Evolutionary conservation across 2,888 invertebrate species (phyloP), one percentile per base, ranked within the genome.

Genomic region (Auanema sp.): DNA sequence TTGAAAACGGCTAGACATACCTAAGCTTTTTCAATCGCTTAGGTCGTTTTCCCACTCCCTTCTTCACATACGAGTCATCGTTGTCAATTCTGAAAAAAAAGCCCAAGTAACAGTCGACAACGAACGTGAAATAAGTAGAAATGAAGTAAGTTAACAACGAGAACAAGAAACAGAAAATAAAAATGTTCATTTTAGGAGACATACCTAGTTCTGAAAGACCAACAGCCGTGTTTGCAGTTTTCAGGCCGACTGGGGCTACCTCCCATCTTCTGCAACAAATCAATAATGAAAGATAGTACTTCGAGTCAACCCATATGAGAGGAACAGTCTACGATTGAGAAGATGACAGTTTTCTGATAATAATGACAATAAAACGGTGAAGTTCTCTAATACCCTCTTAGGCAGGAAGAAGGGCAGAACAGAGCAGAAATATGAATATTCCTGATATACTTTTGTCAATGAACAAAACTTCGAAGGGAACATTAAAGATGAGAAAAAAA

Each of bases 211-310:
- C 54, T 44, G 40, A 60, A 60, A 47, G 49, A 54, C 60, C 60
- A 60, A 33, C 60, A 60, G 54, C 60, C 60, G 54, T 25, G 54
- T n/a, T 50, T 33, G 44, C 60, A 54, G 23, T 60, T 60, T 40
- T 59, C 42, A 10, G 50, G 60, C 21, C 41, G 60, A 23, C 42
- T 54, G 60, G 60, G 12, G 2, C 50, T 43, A 55, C 60, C 55
- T 25, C 60, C 60, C 60, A 60, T 60, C 47, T 47, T 47, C 33
- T 33, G 33, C 33, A 33, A 33, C 33, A 33, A 33, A 33, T 33
- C 33, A 33, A 33, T 33, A 33, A 33, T 33, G 33, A 33, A 33
- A 33, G 33, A 33, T 33, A 33, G 33, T 33, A 33, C 8, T 33
- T 33, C 33, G 33, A 33, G 33, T 33, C 33, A 33, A 33, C 33